phyloP scores from a whole-genome alignment of 2,113 vertebrate species.

The Perognathus longimembris region DNA sequence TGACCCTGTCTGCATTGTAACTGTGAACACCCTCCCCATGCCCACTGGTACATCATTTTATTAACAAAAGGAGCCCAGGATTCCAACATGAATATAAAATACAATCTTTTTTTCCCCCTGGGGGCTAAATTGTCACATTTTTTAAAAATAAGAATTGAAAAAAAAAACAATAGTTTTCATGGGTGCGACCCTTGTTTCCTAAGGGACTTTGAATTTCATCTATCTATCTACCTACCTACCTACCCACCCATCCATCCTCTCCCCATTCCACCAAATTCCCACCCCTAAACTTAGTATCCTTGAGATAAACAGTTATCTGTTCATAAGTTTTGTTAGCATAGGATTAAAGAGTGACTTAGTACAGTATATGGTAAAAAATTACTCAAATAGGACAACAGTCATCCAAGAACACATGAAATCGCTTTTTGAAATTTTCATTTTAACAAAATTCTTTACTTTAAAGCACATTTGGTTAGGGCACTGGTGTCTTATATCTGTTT shows the following conservation, averaged over 20 bases:
- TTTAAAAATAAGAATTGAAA: too few species aligned
- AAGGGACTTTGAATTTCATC: background rate
- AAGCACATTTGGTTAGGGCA: background rate
- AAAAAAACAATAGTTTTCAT: too few species aligned
- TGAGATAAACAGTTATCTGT: background rate
- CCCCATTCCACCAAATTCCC: background rate
- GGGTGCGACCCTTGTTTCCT: too few species aligned
- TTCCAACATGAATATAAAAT: too few species aligned
- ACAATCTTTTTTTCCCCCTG: too few species aligned
- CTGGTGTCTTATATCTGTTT: too few species aligned
- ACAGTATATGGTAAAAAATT: background rate
- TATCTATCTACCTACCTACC: background rate
- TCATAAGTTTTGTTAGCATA: background rate
- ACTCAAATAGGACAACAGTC: rapidly evolving
- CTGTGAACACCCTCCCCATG: too few species aligned
- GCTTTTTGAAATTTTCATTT: background rate
- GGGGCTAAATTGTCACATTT: too few species aligned
- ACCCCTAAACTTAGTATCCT: rapidly evolving
- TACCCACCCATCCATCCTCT: background rate
- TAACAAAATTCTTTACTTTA: background rate
- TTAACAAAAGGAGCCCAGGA: too few species aligned
- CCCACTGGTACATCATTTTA: too few species aligned
- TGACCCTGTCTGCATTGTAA: background rate
- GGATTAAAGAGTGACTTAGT: background rate
- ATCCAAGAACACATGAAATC: background rate